Conservation (phyloP, 2,888 invertebrate genomes). For the Leuctra nigra region DNA sequence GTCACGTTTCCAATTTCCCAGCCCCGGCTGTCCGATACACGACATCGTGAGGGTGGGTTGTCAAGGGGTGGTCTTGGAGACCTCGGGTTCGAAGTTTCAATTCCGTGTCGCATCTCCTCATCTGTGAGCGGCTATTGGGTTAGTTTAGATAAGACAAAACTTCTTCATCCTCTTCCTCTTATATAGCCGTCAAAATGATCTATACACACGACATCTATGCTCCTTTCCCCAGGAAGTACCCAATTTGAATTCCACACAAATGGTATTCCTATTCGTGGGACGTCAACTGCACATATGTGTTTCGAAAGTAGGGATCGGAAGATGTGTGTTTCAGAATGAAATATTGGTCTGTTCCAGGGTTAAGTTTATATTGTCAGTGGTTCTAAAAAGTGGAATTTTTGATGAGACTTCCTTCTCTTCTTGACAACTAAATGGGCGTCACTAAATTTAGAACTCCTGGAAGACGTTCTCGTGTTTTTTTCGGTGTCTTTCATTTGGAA, state of each 20-base stretch:
- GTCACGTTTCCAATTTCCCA: constrained; percentile 17
- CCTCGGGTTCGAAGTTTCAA: not conserved
- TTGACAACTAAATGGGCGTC: no score
- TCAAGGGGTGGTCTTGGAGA: not conserved
- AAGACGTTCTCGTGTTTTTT: no score
- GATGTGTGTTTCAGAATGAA: constrained; percentile 1
- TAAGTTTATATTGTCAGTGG: constrained; percentile 8
- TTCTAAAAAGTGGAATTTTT: no score
- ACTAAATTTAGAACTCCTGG: no score
- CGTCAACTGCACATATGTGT: no score
- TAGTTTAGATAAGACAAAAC: not conserved
- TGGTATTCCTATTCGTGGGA: constrained; percentile 2
- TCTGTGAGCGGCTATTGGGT: not conserved
- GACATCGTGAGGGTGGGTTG: constrained; percentile 4
- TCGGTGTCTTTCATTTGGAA: no score
- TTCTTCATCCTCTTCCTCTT: not conserved
- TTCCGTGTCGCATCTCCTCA: not conserved
- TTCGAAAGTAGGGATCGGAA: no score
- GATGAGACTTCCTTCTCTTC: no score
- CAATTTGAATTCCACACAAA: constrained; percentile 9
- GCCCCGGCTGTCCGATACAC: constrained; percentile 16
- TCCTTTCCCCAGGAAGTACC: not conserved
- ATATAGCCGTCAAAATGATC: no score
- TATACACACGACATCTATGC: no score
- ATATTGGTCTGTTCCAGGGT: not conserved